A percentile compares a stretch with the other conserved stretches of the same genome.
These are phyloP conservation scores for Acanthornis magna DNA, from an alignment of 2,797 vertebrate species.

Conservation along the genomic window DNA sequence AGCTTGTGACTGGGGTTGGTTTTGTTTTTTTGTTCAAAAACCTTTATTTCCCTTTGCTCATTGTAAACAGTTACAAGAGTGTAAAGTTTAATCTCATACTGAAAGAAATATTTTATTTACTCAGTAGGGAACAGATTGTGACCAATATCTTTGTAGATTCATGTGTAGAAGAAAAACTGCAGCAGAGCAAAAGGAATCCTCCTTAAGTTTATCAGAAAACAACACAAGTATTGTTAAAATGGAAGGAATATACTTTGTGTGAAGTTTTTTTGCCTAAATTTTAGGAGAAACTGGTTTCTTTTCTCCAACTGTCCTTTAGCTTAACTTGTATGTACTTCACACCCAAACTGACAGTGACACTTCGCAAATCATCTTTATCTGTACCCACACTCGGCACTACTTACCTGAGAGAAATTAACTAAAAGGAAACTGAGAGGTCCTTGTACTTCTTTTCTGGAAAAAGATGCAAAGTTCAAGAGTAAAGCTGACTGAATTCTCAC, in stretches of 20 bases:
- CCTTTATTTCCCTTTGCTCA: background rate
- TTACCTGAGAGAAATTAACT: background rate
- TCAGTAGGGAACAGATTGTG: background rate
- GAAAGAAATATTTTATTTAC: background rate
- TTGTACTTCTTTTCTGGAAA: background rate
- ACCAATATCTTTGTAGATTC: background rate
- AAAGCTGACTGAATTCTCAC: background rate
- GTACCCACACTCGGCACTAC: background rate
- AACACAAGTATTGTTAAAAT: background rate
- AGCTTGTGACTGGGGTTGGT: background rate
- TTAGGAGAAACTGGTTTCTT: background rate
- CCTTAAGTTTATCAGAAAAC: background rate
- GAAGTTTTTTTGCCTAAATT: background rate
- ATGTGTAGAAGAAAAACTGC: background rate
- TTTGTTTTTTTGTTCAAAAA: background rate
- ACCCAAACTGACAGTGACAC: background rate
- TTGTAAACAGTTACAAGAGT: background rate
- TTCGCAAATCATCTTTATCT: background rate
- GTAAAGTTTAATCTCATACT: background rate
- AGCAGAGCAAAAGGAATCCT: background rate
- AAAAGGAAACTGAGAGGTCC: fast-evolving
- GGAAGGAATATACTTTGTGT: background rate
- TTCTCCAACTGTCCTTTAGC: background rate
- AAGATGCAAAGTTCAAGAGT: background rate
- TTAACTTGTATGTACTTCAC: background rate